Conservation (phyloP, 2,113 vertebrate species). For the Isichthys henryi region DNA sequence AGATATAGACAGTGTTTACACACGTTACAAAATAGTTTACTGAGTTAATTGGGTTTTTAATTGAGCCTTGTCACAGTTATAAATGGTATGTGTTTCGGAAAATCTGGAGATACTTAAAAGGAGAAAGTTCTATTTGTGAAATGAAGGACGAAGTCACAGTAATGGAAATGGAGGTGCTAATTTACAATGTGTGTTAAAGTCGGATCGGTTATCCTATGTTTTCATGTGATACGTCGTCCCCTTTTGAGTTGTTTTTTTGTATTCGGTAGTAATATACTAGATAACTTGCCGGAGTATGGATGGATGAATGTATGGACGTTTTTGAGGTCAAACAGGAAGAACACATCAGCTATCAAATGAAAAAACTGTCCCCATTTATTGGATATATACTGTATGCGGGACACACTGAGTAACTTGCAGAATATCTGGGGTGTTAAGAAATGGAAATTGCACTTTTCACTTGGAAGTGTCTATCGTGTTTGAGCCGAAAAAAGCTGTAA, state of each 20-base stretch:
- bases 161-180: too few species aligned
- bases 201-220: too few species aligned
- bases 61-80: not conserved
- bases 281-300: not conserved
- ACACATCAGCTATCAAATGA: not conserved
- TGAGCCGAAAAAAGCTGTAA: not conserved
- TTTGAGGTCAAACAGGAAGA: not conserved
- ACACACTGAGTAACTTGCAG: not conserved
- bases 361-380: not conserved
- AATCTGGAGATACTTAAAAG: constrained; percentile 14
- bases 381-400: not conserved
- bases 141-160: not conserved
- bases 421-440: not conserved
- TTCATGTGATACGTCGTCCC: not conserved
- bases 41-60: constrained; percentile 28
- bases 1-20: constrained; percentile 16
- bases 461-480: not conserved
- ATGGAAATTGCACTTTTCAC: not conserved
- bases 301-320: not conserved
- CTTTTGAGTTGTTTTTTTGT: not conserved
- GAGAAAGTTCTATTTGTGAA: not conserved
- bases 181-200: not conserved
- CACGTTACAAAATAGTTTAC: constrained; percentile 30
- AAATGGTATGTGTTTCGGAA: constrained; percentile 15
- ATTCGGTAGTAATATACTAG: not conserved